Evolutionary conservation across 2,797 vertebrate species (phyloP).

Genomic region (Macrochelys suwanniensis): DNA sequence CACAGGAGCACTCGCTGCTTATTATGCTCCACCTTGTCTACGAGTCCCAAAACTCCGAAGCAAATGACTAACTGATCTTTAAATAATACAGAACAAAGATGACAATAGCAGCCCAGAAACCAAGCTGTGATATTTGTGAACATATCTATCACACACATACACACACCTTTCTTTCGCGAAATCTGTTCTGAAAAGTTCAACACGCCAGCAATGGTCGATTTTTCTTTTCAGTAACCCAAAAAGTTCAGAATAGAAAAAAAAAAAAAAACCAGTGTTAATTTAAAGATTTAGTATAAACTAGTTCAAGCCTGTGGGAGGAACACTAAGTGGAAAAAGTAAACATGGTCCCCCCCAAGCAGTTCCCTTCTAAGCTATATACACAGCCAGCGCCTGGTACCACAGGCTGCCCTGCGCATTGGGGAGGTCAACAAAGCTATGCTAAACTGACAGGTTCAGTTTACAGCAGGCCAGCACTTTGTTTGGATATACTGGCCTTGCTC

Average conservation of each 20-base stretch:
- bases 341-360: slow-evolving; percentile 83
- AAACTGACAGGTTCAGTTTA: slow-evolving; percentile 93
- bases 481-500: slow-evolving; percentile 92
- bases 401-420: slow-evolving; percentile 79
- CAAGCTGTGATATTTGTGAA: slow-evolving; percentile 44
- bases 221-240: background rate
- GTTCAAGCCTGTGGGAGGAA: slow-evolving; percentile 85
- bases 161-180: background rate
- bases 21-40: slow-evolving; percentile 26
- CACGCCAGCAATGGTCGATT: background rate
- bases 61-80: slow-evolving; percentile 56
- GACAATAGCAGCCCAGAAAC: slow-evolving; percentile 57
- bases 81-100: slow-evolving; percentile 64
- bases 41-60: slow-evolving; percentile 41
- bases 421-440: slow-evolving; percentile 92
- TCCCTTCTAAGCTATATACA: slow-evolving; percentile 76
- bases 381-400: slow-evolving; percentile 90
- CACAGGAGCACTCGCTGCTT: background rate
- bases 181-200: background rate
- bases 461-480: slow-evolving; percentile 92
- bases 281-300: slow-evolving; percentile 87
- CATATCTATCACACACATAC: background rate
- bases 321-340: slow-evolving; percentile 86
- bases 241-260: slow-evolving; percentile 10
- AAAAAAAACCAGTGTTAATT: slow-evolving; percentile 73